Evolutionary conservation across 2,797 vertebrate species (phyloP).

Genomic region (Numenius phaeopus): DNA sequence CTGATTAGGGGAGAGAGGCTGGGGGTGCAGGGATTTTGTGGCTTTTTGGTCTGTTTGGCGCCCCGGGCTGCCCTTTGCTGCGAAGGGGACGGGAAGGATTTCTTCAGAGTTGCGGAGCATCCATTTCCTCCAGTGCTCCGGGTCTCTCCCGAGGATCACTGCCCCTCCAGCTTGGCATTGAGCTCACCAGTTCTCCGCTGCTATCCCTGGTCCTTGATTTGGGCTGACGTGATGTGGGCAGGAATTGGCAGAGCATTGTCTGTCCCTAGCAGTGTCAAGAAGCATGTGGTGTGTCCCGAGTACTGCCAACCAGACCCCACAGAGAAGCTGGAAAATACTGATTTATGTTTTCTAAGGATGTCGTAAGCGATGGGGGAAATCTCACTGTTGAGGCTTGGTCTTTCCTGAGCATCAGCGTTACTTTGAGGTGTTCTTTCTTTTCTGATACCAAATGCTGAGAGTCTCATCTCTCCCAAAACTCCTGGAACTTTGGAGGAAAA

Average conservation of each 20-base stretch:
- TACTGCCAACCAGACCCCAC: background rate
- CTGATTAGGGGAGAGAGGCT: background rate
- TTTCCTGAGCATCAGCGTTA: background rate
- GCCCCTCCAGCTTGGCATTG: background rate
- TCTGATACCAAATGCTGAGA: background rate
- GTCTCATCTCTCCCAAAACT: background rate
- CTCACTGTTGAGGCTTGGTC: background rate
- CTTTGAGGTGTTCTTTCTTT: background rate
- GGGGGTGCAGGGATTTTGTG: background rate
- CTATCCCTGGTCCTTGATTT: fast-evolving
- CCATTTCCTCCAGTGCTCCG: fast-evolving
- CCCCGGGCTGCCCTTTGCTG: background rate
- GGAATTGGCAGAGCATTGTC: background rate
- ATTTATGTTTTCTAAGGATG: background rate
- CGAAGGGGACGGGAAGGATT: background rate
- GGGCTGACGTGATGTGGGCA: background rate
- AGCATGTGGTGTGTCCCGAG: background rate
- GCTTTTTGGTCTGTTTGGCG: background rate
- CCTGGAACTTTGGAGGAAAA: background rate
- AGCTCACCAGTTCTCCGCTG: background rate
- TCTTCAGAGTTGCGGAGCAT: background rate
- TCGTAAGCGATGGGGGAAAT: background rate
- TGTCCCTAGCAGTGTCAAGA: background rate
- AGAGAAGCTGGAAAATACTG: background rate
- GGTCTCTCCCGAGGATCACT: background rate